Percentiles rank a stretch among this genome's conserved stretches.
Conservation (phyloP, 2,797 vertebrate genomes). For the Thripadectes ignobilis region DNA sequence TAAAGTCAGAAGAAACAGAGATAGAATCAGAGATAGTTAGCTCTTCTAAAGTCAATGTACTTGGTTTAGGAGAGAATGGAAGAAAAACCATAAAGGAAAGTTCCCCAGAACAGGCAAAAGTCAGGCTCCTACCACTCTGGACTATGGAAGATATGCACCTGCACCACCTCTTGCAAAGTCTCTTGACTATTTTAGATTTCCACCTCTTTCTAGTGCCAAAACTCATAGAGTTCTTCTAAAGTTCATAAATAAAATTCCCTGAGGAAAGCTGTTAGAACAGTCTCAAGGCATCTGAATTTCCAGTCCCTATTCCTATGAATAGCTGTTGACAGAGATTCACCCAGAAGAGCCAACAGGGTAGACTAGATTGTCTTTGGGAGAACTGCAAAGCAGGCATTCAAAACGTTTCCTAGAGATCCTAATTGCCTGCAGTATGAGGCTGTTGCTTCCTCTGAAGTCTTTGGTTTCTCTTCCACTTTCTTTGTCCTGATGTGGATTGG, state of each 20-base stretch:
- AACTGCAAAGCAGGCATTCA: background rate
- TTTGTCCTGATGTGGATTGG: background rate
- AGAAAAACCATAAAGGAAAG: background rate
- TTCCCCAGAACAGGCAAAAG: background rate
- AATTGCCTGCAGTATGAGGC: background rate
- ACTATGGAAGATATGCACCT: background rate
- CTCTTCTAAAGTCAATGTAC: background rate
- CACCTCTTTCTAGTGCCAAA: background rate
- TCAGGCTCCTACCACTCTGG: background rate
- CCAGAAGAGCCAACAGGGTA: background rate
- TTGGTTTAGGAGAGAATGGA: background rate
- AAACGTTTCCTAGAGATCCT: background rate
- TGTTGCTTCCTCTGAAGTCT: background rate
- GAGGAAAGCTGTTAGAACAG: background rate
- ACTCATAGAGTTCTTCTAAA: background rate
- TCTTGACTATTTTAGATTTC: background rate
- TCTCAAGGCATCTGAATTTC: background rate
- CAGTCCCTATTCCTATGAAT: background rate
- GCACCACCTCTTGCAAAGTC: background rate
- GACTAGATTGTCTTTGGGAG: background rate
- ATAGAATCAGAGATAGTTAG: too few relatives aligned
- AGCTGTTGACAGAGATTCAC: background rate
- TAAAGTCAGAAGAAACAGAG: background rate
- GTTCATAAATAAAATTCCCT: background rate
- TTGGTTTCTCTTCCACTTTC: background rate